Base-by-base conservation (phyloP, 2,888 invertebrate species). In the Sthenelais limicola region DNA sequence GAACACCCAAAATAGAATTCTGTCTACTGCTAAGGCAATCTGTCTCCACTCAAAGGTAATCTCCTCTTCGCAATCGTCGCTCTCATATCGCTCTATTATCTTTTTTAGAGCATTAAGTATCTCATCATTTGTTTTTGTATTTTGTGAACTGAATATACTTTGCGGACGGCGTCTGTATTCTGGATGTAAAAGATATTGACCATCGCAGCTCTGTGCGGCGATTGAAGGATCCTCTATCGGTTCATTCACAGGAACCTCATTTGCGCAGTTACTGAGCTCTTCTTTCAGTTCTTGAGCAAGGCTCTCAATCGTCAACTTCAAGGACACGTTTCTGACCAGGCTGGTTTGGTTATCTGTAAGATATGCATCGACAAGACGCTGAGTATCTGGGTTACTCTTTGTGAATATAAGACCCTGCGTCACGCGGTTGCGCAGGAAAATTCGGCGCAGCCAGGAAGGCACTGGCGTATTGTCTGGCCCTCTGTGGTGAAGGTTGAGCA, bases 401-500 rank as follows among this genome's bases (percentile, higher is more conserved):
- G 56, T 28, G 56, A 56, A 47, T 21, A 26, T 48, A 26, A 74
- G 52, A 18, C 71, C 67, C 32, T 52, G 51, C 18, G 26, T 38
- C 3, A 30, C 32, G 38, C 48, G 35, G 26, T 43, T 66, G 21
- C 47, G 62, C 1, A 66, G 69, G 28, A 69, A 48, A 24, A 68
- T 26, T 5, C 58, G 26, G 24, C 87, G 80, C 56, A 90, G 81
- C 89, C 90, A 90, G 35, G 79, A 73, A 1, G 90, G 90, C 18
- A 90, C 88, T 72, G 87, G 85, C 51, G 86, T 85, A 76, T 89
- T 88, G 76, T 87, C 79, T 0, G 85, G 90, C 5, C 90, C 90
- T 67, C 90, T 85, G 82, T 91, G 90, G 79, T 91, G 91, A 72
- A 90, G 89, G 82, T 91, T 91, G 24, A 91, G 85, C 3, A 91